Percentiles rank a stretch among this genome's conserved stretches.
Evolutionary conservation across 2,113 vertebrate species (phyloP).

Genomic region (Plecturocebus donacophilus): DNA sequence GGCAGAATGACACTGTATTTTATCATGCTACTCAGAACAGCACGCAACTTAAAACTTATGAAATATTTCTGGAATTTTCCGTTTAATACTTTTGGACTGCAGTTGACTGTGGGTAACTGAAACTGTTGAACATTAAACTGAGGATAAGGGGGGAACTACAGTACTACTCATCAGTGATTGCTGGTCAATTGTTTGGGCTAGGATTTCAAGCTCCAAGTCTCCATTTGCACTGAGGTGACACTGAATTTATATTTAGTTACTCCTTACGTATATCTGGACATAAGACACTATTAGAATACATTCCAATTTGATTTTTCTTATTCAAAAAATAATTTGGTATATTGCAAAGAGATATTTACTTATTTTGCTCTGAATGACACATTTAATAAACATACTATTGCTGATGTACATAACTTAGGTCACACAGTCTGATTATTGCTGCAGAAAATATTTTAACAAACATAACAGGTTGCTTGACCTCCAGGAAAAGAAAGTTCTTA

Average conservation of each 20-base stretch:
- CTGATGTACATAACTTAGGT: not conserved
- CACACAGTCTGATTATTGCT: not conserved
- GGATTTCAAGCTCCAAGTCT: not conserved
- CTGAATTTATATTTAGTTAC: not conserved
- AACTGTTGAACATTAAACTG: not conserved
- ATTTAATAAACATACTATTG: not conserved
- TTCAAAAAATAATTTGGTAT: not conserved
- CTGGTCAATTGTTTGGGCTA: not conserved
- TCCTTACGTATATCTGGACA: not conserved
- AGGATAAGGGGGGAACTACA: not conserved
- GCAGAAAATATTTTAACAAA: not conserved
- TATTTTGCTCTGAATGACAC: not conserved
- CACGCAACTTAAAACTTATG: not conserved
- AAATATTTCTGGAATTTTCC: not conserved
- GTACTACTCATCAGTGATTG: not conserved
- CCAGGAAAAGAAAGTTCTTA: not conserved
- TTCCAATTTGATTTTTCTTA: not conserved
- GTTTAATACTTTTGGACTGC: not conserved
- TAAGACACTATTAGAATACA: not conserved
- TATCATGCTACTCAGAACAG: not conserved
- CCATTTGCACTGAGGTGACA: not conserved
- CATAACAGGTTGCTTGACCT: not conserved
- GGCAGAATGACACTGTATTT: not conserved
- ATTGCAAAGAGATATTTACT: not conserved
- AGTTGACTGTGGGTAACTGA: not conserved